Evolutionary conservation across 1,140 invertebrate genomes (phyloP), one percentile per base, ranked within the genome.

Genomic region (Patella vulgata): DNA sequence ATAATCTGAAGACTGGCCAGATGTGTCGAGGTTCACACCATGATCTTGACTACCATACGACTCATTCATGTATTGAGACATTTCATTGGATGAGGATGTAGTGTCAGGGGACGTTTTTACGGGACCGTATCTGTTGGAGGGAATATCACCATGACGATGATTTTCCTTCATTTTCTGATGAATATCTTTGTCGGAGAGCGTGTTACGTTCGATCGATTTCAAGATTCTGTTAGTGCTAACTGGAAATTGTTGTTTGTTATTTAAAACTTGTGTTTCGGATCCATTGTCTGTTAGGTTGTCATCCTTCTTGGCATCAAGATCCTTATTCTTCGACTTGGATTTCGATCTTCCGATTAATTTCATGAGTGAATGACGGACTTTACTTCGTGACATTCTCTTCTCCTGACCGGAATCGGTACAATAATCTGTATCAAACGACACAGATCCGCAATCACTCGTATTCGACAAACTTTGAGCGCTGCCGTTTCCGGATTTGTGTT

Each of bases 131-230:
- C 14, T 28, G 12, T 21, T 14, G 33, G 6, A 5, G 14, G 33
- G 5, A 8, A 36, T 36, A 14, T 36, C 19, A 21, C 46, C 23
- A 36, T 36, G 33, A 36, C 33, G 33, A 36, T 72, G 69, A 27
- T 63, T 73, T 19, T 72, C 76, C 58, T 78, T 78, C 55, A 75
- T 74, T 31, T 66, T 68, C 6, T 66, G 67, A 60, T 75, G 72
- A 17, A 73, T 61, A 25, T 75, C 67, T 60, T 67, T 66, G 1
- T 75, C 70, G 12, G 66, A 58, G 14, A 66, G 43, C 30, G 57
- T 65, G 64, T 73, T 74, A 40, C 70, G 62, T 68, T 78, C 70
- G 42, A 76, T 73, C 14, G 76, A 74, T 55, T 70, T 74, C 3
- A 75, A 43, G 44, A 74, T 70, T 27, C 70, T 59, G 21, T 70